Base-by-base conservation (phyloP, 1,140 invertebrate genomes). In the Macrotrachela quadricornifera region DNA sequence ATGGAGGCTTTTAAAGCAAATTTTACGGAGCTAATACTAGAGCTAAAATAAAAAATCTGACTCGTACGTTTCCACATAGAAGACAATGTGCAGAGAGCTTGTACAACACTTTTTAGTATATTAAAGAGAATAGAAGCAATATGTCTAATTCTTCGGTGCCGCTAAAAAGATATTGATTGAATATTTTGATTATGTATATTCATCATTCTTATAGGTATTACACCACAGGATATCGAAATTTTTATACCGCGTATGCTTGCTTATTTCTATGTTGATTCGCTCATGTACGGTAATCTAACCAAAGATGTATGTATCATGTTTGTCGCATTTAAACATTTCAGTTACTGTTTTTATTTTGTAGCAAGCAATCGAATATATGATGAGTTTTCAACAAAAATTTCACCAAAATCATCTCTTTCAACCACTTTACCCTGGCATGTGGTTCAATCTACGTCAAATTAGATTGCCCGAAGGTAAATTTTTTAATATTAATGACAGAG, bases 391-490 rank as follows among this genome's bases (percentile, higher is more conserved):
- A 30, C 37, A 21, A 2, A 6, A 53, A 13, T 18, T 1, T 44
- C 16, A 2, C 16, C 10, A 15, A 15, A n/a, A 44, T 44, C 16
- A 2, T 15, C 10, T 15, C 6, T 15, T 38, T 38, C 39, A 38
- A 16, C 17, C 38, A 16, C 16, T 47, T 47, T 10, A 38, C n/a
- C 6, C 11, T 14, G n/a, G 11, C n/a, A 10, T 42, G 18, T n/a
- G 39, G 39, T 42, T 18, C 41, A 44, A 43, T 18, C n/a, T 18
- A 16, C 17, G 46, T 16, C 40, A 46, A 40, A 13, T 38, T 30
- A 21, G 38, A 38, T 15, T 36, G 9, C n/a, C 39, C 11, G 51
- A 53, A 84, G 82, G n/a, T 4, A 6, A 53, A 13, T 15, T 88
- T 83, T 66, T 79, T 83, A n/a, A n/a, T n/a, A n/a, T n/a, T n/a